Evolutionary conservation across 2,797 vertebrate genomes (phyloP), one percentile per base, ranked within the genome.

Genomic region (Rhinophrynus dorsalis): DNA sequence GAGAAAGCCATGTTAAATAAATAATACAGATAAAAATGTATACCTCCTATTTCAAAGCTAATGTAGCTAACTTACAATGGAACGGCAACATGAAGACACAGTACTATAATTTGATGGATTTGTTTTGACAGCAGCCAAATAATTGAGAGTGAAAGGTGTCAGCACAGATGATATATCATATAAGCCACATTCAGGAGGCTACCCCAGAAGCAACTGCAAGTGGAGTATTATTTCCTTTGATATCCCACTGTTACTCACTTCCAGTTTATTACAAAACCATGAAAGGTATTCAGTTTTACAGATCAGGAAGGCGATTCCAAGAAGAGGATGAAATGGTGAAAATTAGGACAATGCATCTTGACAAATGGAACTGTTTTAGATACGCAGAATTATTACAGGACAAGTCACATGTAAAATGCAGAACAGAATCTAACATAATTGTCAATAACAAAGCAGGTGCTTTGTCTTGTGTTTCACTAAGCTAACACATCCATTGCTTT

Each of bases 71-170:
- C 86, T 86, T 91, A 90, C 91, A 90, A 86, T 89, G 86, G 90
- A 90, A 92, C 85, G 87, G 91, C 92, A 95, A 92, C 92, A 90
- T 87, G 90, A 94, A 93, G 93, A 95, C 90, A 90, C 89, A 84
- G 86, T 86, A 86, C 90, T 89, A 80, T 97, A 98, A 98, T 97
- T 96, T 98, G 96, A 98, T 97, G 95, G 96, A 99, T 97, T 96
- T 98, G 94, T 96, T 98, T 94, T 98, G 96, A 97, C 97, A 96
- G 94, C 88, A 94, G 90, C 90, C 92, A 94, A 95, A 95, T 97
- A 97, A 97, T 98, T 97, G 95, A 96, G 95, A 98, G 93, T 96
- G 96, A 98, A 95, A 97, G 94, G 94, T 97, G 94, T 94, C 92
- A 92, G 87, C 84, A 86, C 83, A 94, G 94, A 95, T 93, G 91